Evolutionary conservation across 2,797 vertebrate species (phyloP).

Genomic region (Acanthopagrus latus): DNA sequence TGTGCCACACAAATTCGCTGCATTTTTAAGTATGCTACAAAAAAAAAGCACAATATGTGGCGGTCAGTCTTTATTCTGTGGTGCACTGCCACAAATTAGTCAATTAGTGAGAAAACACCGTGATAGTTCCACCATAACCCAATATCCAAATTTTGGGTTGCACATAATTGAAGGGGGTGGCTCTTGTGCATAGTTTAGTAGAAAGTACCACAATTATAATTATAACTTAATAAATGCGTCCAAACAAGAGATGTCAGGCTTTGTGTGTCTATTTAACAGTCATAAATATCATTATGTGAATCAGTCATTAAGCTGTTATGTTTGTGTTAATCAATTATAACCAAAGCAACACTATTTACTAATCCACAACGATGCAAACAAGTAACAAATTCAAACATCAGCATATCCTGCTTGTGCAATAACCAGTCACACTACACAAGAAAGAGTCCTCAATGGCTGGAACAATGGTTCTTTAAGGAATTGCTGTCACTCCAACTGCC

Average conservation of each 20-base stretch:
- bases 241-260: not conserved
- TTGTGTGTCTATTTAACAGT: not conserved
- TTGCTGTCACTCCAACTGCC: not conserved
- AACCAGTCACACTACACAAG: not conserved
- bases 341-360: constrained; percentile 24
- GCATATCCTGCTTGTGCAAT: constrained; percentile 20
- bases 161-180: not conserved
- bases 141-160: not conserved
- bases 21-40: no score
- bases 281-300: constrained; percentile 52
- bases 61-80: no score
- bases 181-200: not conserved
- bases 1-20: no score
- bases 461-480: not conserved
- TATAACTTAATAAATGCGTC: not conserved
- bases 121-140: not conserved
- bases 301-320: constrained; percentile 20
- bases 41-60: no score
- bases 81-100: no score
- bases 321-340: constrained; percentile 38
- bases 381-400: constrained; percentile 32
- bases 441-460: not conserved
- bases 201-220: not conserved
- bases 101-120: no score
- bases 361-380: constrained; percentile 8